Percentiles rank a stretch among this genome's conserved stretches.
Conservation (phyloP, 1,140 invertebrate genomes). For the Colletes latitarsis region DNA sequence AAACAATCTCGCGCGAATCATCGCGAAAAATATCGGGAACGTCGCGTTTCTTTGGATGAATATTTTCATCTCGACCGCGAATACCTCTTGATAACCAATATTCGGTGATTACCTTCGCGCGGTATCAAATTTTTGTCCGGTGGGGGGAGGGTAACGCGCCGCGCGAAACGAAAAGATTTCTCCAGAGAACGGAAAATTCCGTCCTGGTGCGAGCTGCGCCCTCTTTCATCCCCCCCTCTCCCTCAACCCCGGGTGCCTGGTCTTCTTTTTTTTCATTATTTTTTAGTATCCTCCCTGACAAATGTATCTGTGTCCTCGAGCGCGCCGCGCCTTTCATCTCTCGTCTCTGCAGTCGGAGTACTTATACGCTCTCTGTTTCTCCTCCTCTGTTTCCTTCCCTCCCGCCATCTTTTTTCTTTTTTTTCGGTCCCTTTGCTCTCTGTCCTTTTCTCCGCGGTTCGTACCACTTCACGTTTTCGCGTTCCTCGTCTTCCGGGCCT, state of each 20-base stretch:
- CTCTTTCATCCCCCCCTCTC: not conserved
- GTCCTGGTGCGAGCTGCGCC: conserved; percentile 20
- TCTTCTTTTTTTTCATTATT: conserved; percentile 71
- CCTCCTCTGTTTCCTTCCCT: conserved; percentile 50
- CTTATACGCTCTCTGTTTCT: conserved; percentile 74
- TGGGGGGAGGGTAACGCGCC: not conserved
- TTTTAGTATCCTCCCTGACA: conserved; percentile 75
- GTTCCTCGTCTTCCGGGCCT: conserved; percentile 36
- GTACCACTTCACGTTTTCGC: conserved; percentile 40
- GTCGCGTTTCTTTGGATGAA: not conserved
- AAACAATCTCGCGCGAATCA: too few species aligned
- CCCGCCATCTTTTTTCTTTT: conserved; percentile 54
- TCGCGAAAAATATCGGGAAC: too few species aligned
- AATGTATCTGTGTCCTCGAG: conserved; percentile 79
- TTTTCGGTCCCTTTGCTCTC: conserved; percentile 61
- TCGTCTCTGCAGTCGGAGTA: conserved; percentile 76
- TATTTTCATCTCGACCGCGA: not conserved
- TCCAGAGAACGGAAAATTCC: conserved; percentile 57
- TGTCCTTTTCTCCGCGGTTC: conserved; percentile 54
- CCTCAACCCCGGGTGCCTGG: not conserved
- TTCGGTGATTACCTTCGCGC: conserved; percentile 9
- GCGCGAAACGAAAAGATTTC: conserved; percentile 45
- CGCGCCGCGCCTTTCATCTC: conserved; percentile 78
- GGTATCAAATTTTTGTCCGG: conserved; percentile 11
- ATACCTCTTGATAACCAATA: conserved; percentile 9